Evolutionary conservation across 1,140 invertebrate genomes (phyloP).

Genomic region (Drosophila triauraria): DNA sequence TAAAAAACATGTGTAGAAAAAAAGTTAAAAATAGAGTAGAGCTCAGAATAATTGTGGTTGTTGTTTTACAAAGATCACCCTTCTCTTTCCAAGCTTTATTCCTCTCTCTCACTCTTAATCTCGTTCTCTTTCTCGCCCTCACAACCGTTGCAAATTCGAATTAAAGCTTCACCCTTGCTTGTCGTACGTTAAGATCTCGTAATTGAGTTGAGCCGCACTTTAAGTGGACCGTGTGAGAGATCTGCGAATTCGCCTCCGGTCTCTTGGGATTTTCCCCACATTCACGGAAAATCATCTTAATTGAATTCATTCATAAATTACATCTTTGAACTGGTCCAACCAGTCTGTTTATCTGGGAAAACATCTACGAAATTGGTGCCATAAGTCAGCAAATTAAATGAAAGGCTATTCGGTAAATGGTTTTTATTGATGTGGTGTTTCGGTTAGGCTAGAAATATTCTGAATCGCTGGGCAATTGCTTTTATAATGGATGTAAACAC

Average conservation of each 20-base stretch:
- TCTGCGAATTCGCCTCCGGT: slow-evolving; percentile 15
- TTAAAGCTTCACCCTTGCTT: slow-evolving; percentile 32
- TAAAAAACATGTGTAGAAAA: slow-evolving; percentile 3
- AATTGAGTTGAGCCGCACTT: slow-evolving; percentile 65
- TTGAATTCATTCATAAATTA: slow-evolving; percentile 79
- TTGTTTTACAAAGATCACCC: not conserved
- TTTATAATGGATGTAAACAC: slow-evolving; percentile 26
- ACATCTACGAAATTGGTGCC: slow-evolving; percentile 44
- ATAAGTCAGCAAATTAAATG: slow-evolving; percentile 40
- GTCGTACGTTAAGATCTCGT: slow-evolving; percentile 26
- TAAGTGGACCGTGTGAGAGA: slow-evolving; percentile 57
- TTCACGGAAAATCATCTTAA: slow-evolving; percentile 65
- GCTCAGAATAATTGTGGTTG: not conserved
- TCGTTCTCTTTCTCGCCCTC: not conserved
- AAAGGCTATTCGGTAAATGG: slow-evolving; percentile 42
- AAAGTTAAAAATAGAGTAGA: not conserved
- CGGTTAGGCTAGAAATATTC: slow-evolving; percentile 2
- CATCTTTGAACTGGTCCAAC: slow-evolving; percentile 43
- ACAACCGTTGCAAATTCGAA: slow-evolving; percentile 55
- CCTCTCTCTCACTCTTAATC: not conserved
- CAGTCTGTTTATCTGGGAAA: slow-evolving; percentile 33
- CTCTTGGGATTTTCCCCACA: slow-evolving; percentile 33
- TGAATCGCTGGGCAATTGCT: slow-evolving; percentile 6
- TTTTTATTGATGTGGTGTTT: slow-evolving; percentile 33
- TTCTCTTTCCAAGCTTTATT: not conserved